Base-by-base conservation (phyloP, 2,113 vertebrate species). In the Polypterus bichir region DNA sequence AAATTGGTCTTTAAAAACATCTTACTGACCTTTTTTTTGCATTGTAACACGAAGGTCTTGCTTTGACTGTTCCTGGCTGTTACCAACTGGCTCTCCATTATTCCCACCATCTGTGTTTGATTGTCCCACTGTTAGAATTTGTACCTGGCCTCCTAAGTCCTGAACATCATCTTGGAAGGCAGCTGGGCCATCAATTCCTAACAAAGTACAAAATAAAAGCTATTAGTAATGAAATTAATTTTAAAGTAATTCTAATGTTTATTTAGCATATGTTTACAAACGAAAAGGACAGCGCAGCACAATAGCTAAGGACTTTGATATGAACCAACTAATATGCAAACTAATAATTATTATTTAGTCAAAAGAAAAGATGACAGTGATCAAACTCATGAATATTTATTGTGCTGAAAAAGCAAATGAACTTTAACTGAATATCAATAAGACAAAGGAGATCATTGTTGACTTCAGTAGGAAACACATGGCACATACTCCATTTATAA, bases 41-140 rank as follows among this genome's bases (percentile, higher is more conserved):
- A 96, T 94, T 73, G 86, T 86, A 79, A 91, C 82, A 68, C 86
- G 83, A 68, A 97, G 88, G 65, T 98, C 94, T 82, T 96, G 92
- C 70, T 91, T 92, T 70, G 85, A 83, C 81, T 91, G 88, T 44
- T 73, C 82, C 60, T 86, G 75, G 49, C 83, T 81, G 73, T 81
- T 86, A 73, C 85, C 83, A 73, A 85, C 79, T 0, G 87, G 80
- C 64, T 94, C 92, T 7, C 78, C 79, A n/a, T 66, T 74, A 46
- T 89, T 86, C 4, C 82, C 80, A 68, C 92, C 91, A 54, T 88
- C 87, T 2, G 82, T 71, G 67, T 77, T 74, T 9, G 75, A 70
- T 64, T 89, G 91, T 9, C 88, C 89, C 74, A 92, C 84, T 2
- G 91, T 92, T 60, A 95, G 82, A 76, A 94, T 95, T 76, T 94